Percentiles rank a stretch among this genome's conserved stretches.
Evolutionary conservation across 2,797 vertebrate species (phyloP).

Genomic region (Scarus forsteni): DNA sequence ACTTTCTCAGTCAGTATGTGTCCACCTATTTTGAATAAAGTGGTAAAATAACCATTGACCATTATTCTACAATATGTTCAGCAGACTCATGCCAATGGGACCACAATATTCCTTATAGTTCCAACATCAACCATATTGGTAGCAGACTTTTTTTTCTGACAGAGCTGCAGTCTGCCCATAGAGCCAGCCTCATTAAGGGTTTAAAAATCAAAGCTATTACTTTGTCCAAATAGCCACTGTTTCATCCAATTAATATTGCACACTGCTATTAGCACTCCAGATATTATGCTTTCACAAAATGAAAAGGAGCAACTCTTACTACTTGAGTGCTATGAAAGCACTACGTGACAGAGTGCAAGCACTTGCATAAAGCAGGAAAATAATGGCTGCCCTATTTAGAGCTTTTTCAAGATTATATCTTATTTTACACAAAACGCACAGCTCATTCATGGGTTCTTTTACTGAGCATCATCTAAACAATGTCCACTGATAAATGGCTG

Average conservation of each 20-base stretch:
- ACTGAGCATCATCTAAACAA: slow-evolving; percentile 24
- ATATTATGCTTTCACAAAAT: slow-evolving; percentile 20
- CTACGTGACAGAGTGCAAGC: slow-evolving; percentile 10
- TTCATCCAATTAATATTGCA: slow-evolving; percentile 47
- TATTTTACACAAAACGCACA: slow-evolving; percentile 21
- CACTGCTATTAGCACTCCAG: slow-evolving; percentile 21
- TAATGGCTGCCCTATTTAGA: slow-evolving; percentile 28
- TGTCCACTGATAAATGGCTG: slow-evolving; percentile 16
- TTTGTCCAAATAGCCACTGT: slow-evolving; percentile 12
- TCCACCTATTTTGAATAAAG: no score
- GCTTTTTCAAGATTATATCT: slow-evolving; percentile 30
- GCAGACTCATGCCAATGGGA: slow-evolving; percentile 6
- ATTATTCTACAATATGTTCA: slow-evolving; percentile 19
- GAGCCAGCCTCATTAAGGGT: slow-evolving; percentile 26
- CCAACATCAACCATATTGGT: slow-evolving; percentile 17
- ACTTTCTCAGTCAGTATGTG: no score
- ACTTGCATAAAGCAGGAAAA: slow-evolving; percentile 9
- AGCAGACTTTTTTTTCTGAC: not conserved
- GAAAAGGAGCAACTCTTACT: slow-evolving; percentile 24
- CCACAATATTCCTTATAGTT: slow-evolving; percentile 8
- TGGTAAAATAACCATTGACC: slow-evolving; percentile 6
- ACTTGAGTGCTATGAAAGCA: slow-evolving; percentile 18
- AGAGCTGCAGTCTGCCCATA: slow-evolving; percentile 7
- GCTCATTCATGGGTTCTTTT: slow-evolving; percentile 12
- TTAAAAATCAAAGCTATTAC: slow-evolving; percentile 35